These are phyloP conservation scores for Dugesia japonica DNA, from an alignment of 2,888 invertebrate genomes.

Conservation along the genomic window DNA sequence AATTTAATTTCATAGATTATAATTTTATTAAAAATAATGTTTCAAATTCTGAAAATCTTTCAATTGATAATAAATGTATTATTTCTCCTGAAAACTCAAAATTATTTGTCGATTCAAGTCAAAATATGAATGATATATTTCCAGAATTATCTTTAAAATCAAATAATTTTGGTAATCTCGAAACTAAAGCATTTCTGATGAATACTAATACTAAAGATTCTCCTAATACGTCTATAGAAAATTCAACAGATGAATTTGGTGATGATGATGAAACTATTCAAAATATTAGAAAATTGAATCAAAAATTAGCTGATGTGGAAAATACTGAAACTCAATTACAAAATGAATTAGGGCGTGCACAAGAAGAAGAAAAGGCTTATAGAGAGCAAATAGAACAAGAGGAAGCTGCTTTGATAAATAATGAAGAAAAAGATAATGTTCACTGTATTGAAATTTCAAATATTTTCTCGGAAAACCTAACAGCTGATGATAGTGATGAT, in stretches of 20 bases:
- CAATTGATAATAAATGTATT: background rate
- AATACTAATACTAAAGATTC: background rate
- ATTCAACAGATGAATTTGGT: background rate
- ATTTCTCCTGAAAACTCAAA: background rate
- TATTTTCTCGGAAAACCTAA: background rate
- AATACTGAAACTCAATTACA: background rate
- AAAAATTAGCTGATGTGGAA: background rate
- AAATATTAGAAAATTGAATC: background rate
- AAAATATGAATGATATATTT: background rate
- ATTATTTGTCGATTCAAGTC: background rate
- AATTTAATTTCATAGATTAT: background rate
- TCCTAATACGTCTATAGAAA: background rate
- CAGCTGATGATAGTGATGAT: background rate
- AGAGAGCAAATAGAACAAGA: background rate
- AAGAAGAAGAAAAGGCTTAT: slow-evolving; percentile 7
- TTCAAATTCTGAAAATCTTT: background rate
- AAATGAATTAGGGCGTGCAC: background rate
- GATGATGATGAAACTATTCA: background rate
- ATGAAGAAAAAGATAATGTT: background rate
- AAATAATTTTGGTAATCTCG: background rate
- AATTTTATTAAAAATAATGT: background rate
- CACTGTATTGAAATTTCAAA: background rate
- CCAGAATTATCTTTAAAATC: background rate
- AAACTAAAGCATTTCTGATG: background rate
- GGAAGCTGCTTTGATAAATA: background rate